Evolutionary conservation across 2,113 vertebrate species (phyloP).

Genomic region (Saguinus imperator): DNA sequence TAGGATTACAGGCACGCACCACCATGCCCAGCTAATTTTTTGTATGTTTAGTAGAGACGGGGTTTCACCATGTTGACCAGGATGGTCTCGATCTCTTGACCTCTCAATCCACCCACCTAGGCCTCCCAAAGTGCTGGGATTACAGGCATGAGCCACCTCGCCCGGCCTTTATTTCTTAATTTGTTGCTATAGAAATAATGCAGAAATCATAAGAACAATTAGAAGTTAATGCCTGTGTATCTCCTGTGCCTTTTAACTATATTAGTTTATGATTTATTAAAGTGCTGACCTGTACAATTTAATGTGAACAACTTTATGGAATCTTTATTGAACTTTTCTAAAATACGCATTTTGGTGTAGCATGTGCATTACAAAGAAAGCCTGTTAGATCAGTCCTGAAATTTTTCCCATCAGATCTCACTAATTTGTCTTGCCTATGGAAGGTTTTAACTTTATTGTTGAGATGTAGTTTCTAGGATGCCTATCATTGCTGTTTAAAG

Average conservation of each 20-base stretch:
- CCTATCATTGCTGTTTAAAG: not conserved
- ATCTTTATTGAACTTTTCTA: not conserved
- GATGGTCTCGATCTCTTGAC: too few species aligned
- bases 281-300: not conserved
- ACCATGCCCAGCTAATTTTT: too few species aligned
- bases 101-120: too few species aligned
- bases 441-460: slow-evolving; percentile 10
- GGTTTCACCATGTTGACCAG: too few species aligned
- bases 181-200: not conserved
- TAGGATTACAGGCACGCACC: too few species aligned
- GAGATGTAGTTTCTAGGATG: not conserved
- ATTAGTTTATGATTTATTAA: not conserved
- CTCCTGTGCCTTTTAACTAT: not conserved
- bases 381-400: not conserved
- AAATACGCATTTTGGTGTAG: not conserved
- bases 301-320: not conserved
- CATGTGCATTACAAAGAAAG: not conserved
- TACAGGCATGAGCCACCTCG: too few species aligned
- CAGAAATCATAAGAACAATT: not conserved
- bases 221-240: not conserved
- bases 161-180: not conserved
- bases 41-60: too few species aligned
- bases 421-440: not conserved
- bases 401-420: not conserved
- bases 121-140: too few species aligned